Base-by-base conservation (phyloP, 2,888 invertebrate genomes). In the Drosophila kokeensis region DNA sequence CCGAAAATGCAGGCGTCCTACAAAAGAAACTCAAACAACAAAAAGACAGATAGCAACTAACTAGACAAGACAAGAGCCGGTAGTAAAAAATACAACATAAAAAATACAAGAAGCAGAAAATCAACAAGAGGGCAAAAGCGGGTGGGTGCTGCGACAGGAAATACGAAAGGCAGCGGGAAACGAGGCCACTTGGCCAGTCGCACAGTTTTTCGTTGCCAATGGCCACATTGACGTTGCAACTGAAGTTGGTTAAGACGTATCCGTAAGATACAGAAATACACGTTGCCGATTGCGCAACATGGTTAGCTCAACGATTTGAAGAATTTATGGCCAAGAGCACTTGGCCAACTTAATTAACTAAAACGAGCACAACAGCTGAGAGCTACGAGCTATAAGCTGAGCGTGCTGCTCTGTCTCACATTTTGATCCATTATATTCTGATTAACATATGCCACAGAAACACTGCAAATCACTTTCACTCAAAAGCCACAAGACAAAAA, bases 381-480 rank as follows among this genome's bases (percentile, higher is more conserved):
- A 36, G 58, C 34, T 53, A n/a, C 18, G 15, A 40, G 55, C 27
- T 30, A 10, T 32, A 8, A 21, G 40, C 18, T 54, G 11, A 49
- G 55, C 18, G 48, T 54, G 54, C 68, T 64, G n/a, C n/a, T 50
- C 63, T 61, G 29, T 38, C 30, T n/a, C 54, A 32, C 30, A 24
- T 65, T 64, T 69, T 62, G 49, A 73, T 68, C 71, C 64, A 79
- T 73, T 83, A 79, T 77, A 83, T 85, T 85, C 81, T 85, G 82
- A 86, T 85, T 88, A 85, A 73, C 87, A 83, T 85, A 79, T 69
- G 69, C 73, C 65, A 60, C 40, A 66, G 69, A 83, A 81, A 70
- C 68, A 83, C 69, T 67, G 67, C 79, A 77, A 88, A 86, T 88
- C 87, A 88, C 85, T 85, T 85, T 85, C 85, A 80, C 85, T 80